Percentiles rank a stretch among this genome's conserved stretches.
These are phyloP conservation scores for Drosophila basisetae DNA, from an alignment of 2,888 invertebrate genomes.

Conservation along the genomic window DNA sequence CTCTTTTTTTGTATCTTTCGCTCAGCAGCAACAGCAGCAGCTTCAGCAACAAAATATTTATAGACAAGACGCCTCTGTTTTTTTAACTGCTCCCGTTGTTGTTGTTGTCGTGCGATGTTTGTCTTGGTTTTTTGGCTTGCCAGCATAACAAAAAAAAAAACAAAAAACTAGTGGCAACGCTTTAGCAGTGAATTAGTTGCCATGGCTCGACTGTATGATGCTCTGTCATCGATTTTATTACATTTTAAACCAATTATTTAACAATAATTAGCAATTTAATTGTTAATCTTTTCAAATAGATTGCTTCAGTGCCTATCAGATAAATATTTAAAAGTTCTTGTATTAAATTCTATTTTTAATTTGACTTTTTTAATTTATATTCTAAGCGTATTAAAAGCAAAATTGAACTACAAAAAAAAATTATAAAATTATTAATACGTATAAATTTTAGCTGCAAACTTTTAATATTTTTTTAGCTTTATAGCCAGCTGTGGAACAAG, in stretches of 20 bases:
- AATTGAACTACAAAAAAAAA: not conserved
- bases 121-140: constrained; percentile 46
- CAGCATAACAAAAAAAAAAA: constrained; percentile 31
- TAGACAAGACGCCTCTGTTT: constrained; percentile 57
- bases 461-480: not conserved
- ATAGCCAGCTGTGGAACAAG: not conserved
- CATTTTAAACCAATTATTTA: not conserved
- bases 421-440: not conserved
- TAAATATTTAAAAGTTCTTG: not conserved
- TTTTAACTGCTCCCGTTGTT: constrained; percentile 7
- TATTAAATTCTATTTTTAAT: not conserved
- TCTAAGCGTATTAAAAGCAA: not conserved
- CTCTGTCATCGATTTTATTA: not conserved
- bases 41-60: constrained; percentile 66
- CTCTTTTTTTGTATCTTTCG: constrained; percentile 11
- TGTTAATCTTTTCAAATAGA: too few relatives aligned
- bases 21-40: constrained; percentile 12
- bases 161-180: constrained; percentile 19
- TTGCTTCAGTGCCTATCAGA: not conserved
- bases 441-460: not conserved
- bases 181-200: not conserved
- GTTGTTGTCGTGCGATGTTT: constrained; percentile 29
- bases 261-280: not conserved
- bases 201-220: constrained; percentile 10
- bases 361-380: not conserved